These are phyloP conservation scores for Fratercula arctica DNA, from an alignment of 2,797 vertebrate species.

Conservation along the genomic window DNA sequence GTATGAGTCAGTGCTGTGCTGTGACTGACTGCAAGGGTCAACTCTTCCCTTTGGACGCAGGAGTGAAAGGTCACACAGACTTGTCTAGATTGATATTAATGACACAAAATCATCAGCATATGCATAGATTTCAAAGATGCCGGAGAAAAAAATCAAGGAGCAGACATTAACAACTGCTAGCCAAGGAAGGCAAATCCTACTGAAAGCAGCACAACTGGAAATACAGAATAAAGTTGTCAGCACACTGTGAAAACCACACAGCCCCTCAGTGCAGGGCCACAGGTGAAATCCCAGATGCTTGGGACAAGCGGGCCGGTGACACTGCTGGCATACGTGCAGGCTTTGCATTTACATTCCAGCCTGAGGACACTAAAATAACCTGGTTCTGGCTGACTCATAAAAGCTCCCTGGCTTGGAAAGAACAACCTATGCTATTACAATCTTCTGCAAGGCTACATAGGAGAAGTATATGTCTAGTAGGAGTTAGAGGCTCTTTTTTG, in stretches of 20 bases:
- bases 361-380: neutral
- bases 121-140: neutral
- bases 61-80: conserved; percentile 47
- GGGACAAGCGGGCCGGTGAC: neutral
- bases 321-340: neutral
- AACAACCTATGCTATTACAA: neutral
- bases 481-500: neutral
- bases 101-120: conserved; percentile 42
- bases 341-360: neutral
- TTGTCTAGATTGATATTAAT: conserved; percentile 44
- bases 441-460: neutral
- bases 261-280: neutral
- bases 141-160: neutral
- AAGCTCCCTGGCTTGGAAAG: neutral
- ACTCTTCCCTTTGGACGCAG: conserved; percentile 37
- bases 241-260: neutral
- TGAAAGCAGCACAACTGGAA: neutral
- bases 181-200: neutral
- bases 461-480: neutral
- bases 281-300: neutral
- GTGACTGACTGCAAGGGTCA: conserved; percentile 30
- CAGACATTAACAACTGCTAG: neutral
- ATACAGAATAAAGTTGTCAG: neutral
- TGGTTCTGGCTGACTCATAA: neutral
- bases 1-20: conserved; percentile 54